Evolutionary conservation across 2,888 invertebrate species (phyloP).

Genomic region (Drosophila testacea): DNA sequence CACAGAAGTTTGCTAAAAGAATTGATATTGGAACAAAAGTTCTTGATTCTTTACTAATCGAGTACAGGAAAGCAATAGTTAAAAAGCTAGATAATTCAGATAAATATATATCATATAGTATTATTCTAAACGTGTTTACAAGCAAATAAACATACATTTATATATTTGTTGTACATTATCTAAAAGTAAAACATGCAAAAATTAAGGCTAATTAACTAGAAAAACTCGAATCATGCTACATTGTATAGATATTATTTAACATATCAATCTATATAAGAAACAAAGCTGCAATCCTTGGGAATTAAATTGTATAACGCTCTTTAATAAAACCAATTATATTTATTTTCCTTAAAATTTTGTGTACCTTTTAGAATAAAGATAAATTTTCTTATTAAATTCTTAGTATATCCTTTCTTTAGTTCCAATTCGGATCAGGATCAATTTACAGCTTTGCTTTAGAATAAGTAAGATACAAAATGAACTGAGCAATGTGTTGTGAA

Average conservation of each 20-base stretch:
- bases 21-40: constrained; percentile 49
- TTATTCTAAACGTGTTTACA: constrained; percentile 17
- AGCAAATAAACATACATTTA: constrained; percentile 10
- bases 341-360: not conserved
- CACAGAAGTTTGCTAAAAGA: constrained; percentile 89
- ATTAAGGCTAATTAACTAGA: constrained; percentile 22
- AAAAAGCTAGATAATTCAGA: constrained; percentile 10
- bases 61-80: constrained; percentile 31
- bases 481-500: constrained; percentile 41
- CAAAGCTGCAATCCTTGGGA: constrained; percentile 1
- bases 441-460: constrained; percentile 14
- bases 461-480: constrained; percentile 6
- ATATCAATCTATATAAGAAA: constrained; percentile 2
- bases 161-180: constrained; percentile 5
- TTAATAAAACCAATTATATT: not conserved
- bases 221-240: constrained; percentile 38
- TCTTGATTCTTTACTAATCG: constrained; percentile 53
- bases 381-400: no score
- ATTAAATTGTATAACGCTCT: no score
- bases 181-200: constrained; percentile 47
- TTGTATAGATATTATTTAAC: not conserved
- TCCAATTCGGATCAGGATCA: not conserved
- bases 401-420: no score
- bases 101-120: constrained; percentile 20
- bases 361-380: not conserved